Evolutionary conservation across 2,113 vertebrate species (phyloP).

Genomic region (Eleginops maclovinus): DNA sequence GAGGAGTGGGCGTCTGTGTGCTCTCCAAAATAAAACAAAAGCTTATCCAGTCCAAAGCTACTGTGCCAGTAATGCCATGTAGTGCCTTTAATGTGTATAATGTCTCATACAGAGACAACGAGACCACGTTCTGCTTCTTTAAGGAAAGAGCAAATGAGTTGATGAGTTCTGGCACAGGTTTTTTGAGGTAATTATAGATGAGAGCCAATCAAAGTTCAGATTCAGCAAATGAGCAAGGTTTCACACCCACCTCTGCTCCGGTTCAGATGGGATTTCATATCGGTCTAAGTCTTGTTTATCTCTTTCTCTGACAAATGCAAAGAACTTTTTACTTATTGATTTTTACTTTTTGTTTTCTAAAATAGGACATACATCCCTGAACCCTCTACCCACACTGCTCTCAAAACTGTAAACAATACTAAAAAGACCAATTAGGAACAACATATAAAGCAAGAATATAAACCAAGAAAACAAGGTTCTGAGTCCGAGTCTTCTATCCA

Average conservation of each 20-base stretch:
- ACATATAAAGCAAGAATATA: slow-evolving; percentile 8
- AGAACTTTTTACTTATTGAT: slow-evolving; percentile 22
- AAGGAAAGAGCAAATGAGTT: slow-evolving; percentile 40
- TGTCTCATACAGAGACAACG: slow-evolving; percentile 23
- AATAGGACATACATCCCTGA: slow-evolving; percentile 20
- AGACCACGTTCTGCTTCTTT: slow-evolving; percentile 33
- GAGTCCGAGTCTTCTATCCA: background rate
- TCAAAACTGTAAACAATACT: background rate
- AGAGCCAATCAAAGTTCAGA: slow-evolving; percentile 54
- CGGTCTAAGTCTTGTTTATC: slow-evolving; percentile 22
- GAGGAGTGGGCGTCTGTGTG: background rate
- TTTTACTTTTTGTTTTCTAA: slow-evolving; percentile 8
- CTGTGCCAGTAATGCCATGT: slow-evolving; percentile 21
- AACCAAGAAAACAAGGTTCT: background rate
- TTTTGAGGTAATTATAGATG: slow-evolving; percentile 53
- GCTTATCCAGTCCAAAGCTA: slow-evolving; percentile 12
- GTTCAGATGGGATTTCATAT: slow-evolving; percentile 48
- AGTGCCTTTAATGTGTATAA: slow-evolving; percentile 6
- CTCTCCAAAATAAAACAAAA: slow-evolving; percentile 16
- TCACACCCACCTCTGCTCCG: slow-evolving; percentile 34
- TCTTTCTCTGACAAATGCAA: background rate
- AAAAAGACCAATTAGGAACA: slow-evolving; percentile 18
- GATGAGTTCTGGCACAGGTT: slow-evolving; percentile 16
- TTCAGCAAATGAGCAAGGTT: slow-evolving; percentile 55
- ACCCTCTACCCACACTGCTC: slow-evolving; percentile 37